Evolutionary conservation across 2,888 invertebrate genomes (phyloP), one percentile per base, ranked within the genome.

Genomic region (Harmothoe impar): DNA sequence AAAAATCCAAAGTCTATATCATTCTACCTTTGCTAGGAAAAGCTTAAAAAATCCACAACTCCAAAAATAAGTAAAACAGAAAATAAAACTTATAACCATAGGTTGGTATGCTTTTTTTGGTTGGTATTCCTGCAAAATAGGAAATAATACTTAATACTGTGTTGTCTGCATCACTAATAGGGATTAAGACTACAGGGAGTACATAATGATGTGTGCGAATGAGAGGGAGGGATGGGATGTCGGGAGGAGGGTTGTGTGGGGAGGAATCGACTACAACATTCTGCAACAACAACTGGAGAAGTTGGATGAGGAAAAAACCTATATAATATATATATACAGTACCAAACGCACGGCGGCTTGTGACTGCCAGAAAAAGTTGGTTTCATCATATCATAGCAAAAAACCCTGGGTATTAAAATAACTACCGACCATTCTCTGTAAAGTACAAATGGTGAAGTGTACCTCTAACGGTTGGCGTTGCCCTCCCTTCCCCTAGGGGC

Each of bases 91-190:
- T 54, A 56, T 51, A n/a, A 84, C 31, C 85, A 56, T 54, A 90
- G n/a, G 62, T 62, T 62, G 3, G 23, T 62, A 43, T 43, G 43
- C 43, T 43, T 43, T 43, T 43, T 43, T 51, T 62, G 43, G 43
- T 35, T 89, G 62, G 29, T 85, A 56, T 90, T 72, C 72, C 90
- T 90, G 90, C 85, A 90, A 90, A 90, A 84, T 90, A 90, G 56
- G 90, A 90, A 90, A 90, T 90, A 90, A 90, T 81, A 90, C 56
- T 90, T 90, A 90, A 84, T 90, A 90, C 90, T 90, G 90, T 86
- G 90, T 90, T 56, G 51, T 81, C 54, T 52, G 90, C 78, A 90
- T 90, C 81, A 56, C 90, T 90, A 90, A 72, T 77, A 54, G 52
- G 81, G 62, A 56, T 56, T 56, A 29, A 10, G 90, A 33, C 90